Evolutionary conservation across 2,113 vertebrate species (phyloP), one percentile per base, ranked within the genome.

Genomic region (Paradoxurus hermaphroditus): DNA sequence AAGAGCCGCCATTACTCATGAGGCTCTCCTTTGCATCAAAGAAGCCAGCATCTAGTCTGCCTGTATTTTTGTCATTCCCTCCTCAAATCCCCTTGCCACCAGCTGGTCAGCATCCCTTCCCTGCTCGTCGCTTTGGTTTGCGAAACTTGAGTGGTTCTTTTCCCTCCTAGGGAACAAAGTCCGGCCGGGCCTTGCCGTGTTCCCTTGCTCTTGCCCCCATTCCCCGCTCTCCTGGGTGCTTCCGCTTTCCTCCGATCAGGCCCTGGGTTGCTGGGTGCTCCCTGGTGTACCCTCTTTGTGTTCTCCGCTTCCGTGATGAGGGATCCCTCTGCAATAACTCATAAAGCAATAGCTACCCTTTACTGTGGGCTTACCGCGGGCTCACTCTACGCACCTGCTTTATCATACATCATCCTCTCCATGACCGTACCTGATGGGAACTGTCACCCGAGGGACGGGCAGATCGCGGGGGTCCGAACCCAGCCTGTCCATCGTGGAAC

Each of bases 321-420:
- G 10, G 8, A 34, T 63, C 68, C 56, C 86, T 83, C 68, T 3
- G 4, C 0, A 53, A 14, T 3, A n/a, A 27, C 44, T n/a, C 23
- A 65, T 6, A 6, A 36, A 68, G 14, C 23, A 14, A 51, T 3
- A 6, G 44, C n/a, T 15, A 1, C 34, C 12, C 49, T 44, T 81
- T 31, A 0, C 19, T 0, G 13, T 23, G 13, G 49, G 8, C 25
- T 63, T 31, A 1, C 23, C 0, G 12, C 23, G 13, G 51, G 8
- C 21, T 63, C 77, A 4, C 21, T 90, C n/a, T 41, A 34, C 4
- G 1, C 21, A 8, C 34, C n/a, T 5, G 41, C 31, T 81, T 68
- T 29, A 7, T 73, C 36, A 79, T n/a, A 51, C 2, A 12, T 56
- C 16, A 34, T 83, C 23, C 41, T 96, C 16, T 25, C 31, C n/a